Evolutionary conservation across 2,888 invertebrate species (phyloP).

Genomic region (Nephrotoma appendiculata): DNA sequence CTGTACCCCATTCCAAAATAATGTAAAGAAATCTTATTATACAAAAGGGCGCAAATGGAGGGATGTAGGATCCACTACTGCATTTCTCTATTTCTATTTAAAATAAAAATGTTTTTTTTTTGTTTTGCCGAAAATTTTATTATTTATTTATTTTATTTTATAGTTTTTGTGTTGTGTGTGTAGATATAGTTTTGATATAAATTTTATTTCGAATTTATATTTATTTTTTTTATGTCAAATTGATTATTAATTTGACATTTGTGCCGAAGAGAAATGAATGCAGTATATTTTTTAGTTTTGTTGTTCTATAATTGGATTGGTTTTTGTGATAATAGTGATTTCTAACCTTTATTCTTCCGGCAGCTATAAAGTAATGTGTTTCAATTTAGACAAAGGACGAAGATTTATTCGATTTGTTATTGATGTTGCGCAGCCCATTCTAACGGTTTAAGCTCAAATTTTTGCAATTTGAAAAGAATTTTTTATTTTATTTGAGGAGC

Average conservation of each 20-base stretch:
- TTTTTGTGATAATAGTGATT: background rate
- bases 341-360: no score
- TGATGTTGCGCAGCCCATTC: no score
- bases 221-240: background rate
- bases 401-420: no score
- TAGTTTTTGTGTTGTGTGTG: background rate
- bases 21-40: background rate
- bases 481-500: no score
- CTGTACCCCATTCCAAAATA: background rate
- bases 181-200: background rate
- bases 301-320: background rate
- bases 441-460: no score
- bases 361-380: no score
- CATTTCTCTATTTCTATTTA: background rate
- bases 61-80: background rate
- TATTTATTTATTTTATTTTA: background rate
- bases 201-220: background rate
- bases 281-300: background rate
- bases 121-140: background rate
- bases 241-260: background rate
- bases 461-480: no score
- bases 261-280: background rate
- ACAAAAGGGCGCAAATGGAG: background rate
- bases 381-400: no score
- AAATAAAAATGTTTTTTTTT: background rate